These are phyloP conservation scores for Abscondita cerata DNA, from an alignment of 2,888 invertebrate genomes.

Conservation along the genomic window DNA sequence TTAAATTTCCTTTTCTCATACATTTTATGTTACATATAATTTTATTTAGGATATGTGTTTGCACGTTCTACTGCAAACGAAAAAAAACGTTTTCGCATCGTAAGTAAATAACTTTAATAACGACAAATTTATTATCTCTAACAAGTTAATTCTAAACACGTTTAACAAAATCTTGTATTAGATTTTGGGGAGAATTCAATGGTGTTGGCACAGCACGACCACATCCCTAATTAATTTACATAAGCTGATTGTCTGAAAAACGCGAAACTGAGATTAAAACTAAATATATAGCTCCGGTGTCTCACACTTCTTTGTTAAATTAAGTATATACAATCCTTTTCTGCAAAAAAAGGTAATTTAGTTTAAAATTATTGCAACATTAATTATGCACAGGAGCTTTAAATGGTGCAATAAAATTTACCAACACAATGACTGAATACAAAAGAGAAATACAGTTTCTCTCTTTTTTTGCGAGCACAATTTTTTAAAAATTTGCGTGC, in stretches of 20 bases:
- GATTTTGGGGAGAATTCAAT: slow-evolving; percentile 16
- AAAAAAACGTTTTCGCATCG: slow-evolving; percentile 11
- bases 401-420: slow-evolving; percentile 15
- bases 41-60: no score
- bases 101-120: slow-evolving; percentile 21
- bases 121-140: slow-evolving; percentile 26
- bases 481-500: no score
- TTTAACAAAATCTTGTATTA: slow-evolving; percentile 23
- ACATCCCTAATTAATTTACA: slow-evolving; percentile 30
- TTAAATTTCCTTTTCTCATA: no score
- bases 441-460: background rate
- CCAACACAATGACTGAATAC: slow-evolving; percentile 3
- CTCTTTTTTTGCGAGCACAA: no score
- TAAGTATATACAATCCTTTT: slow-evolving; percentile 18
- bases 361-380: slow-evolving; percentile 22
- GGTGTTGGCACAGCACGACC: slow-evolving; percentile 19
- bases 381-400: slow-evolving; percentile 21
- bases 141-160: slow-evolving; percentile 22
- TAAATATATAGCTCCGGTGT: slow-evolving; percentile 14
- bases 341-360: slow-evolving; percentile 15
- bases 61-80: slow-evolving; percentile 3
- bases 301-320: slow-evolving; percentile 15
- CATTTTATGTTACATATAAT: no score
- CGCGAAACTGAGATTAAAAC: slow-evolving; percentile 29
- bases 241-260: slow-evolving; percentile 24